phyloP scores from a whole-genome alignment of 2,888 invertebrate genomes.

The Endotricha flammealis region DNA sequence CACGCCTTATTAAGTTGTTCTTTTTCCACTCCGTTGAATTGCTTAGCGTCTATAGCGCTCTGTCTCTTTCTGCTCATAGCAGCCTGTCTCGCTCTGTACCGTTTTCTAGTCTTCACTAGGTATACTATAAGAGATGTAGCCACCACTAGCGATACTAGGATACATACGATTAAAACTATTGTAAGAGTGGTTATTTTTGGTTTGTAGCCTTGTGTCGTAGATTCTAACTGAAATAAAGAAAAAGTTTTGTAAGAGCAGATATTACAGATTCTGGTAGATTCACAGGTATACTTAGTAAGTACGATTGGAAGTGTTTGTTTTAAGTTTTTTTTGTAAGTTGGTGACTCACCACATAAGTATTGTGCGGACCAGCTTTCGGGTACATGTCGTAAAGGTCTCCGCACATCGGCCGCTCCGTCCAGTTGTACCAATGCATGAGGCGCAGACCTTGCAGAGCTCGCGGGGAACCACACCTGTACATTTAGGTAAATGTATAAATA shows the following conservation, averaged over 20 bases:
- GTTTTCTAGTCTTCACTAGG: slow-evolving; percentile 48
- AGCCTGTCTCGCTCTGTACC: slow-evolving; percentile 44
- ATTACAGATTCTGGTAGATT: too few species aligned
- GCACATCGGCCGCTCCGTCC: slow-evolving; percentile 73
- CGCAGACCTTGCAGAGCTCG: slow-evolving; percentile 61
- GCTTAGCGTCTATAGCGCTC: slow-evolving; percentile 43
- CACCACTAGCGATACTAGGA: slow-evolving; percentile 46
- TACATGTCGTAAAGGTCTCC: slow-evolving; percentile 34
- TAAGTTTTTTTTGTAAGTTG: too few species aligned
- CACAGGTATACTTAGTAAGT: too few species aligned
- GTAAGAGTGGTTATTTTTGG: slow-evolving; percentile 41
- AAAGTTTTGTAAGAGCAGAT: too few species aligned
- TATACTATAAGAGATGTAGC: slow-evolving; percentile 54
- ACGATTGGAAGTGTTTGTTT: too few species aligned
- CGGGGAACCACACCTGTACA: slow-evolving; percentile 77
- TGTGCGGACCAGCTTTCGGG: slow-evolving; percentile 30
- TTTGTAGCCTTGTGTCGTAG: slow-evolving; percentile 37
- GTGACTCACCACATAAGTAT: slow-evolving; percentile 46
- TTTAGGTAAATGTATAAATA: too few species aligned
- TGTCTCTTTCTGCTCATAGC: slow-evolving; percentile 58
- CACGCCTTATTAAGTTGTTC: slow-evolving; percentile 59
- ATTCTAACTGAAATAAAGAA: slow-evolving; percentile 57
- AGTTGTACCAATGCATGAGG: slow-evolving; percentile 79
- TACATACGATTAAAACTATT: slow-evolving; percentile 47
- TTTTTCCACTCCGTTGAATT: slow-evolving; percentile 43